Base-by-base conservation (phyloP, 2,113 vertebrate genomes). In the Paedocypris sp. region DNA sequence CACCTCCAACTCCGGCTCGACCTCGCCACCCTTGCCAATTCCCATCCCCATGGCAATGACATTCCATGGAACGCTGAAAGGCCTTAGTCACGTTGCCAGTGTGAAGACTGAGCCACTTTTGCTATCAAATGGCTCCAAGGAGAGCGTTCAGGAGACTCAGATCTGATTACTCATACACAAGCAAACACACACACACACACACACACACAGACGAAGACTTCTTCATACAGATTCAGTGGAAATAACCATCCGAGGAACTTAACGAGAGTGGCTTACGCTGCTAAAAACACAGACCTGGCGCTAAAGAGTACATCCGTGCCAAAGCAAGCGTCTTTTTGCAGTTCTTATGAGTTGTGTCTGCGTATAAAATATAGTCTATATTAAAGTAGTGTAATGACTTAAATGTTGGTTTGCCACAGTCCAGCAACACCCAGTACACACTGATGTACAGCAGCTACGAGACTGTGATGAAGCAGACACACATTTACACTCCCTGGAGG, bases 111-210 rank as follows among this genome's bases (percentile, higher is more conserved):
- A 94, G 82, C 91, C 91, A 64, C 86, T 94, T 70, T 87, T 94
- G 71, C 91, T 93, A 74, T 93, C 92, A 77, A 91, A 89, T 72
- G 86, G 76, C 79, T 94, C 91, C 4, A 94, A 94, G 86, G 91
- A 94, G 84, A 94, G 93, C 9, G 91, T 94, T 69, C 91, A 94
- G 81, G 91, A 94, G 82, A 92, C 91, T 64, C 91, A 93, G 79
- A 92, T 94, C 75, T 92, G 82, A 88, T 68, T 65, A 76, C 43
- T 52, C 31, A 18, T 22, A 49, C 2, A 60, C 46, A 19, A 43
- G 5, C 23, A 32, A 48, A 33, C 28, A 49, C 2, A 60, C 46
- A 19, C 51, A 4, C 23, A 32, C 56, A 33, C 33, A 54, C 12
- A 39, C 18, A 49, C 32, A 46, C 42, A 53, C 47, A 38, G 15